phyloP scores from a whole-genome alignment of 2,797 vertebrate species.

The Anniella stebbinsi region DNA sequence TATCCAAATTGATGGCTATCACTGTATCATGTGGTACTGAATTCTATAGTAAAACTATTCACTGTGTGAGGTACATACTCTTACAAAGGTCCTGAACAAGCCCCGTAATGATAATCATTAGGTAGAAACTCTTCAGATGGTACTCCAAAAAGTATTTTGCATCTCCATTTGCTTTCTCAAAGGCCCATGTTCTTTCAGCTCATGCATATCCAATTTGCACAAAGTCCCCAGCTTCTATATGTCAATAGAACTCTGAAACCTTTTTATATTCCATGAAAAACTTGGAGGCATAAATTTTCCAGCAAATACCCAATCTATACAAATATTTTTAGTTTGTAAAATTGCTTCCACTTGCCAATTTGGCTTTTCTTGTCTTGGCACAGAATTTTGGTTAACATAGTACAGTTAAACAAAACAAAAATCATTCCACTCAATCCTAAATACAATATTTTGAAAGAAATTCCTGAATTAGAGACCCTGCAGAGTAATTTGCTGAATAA shows the following conservation, averaged over 20 bases:
- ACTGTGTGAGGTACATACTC: not conserved
- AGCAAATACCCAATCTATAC: not conserved
- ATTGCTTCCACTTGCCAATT: not conserved
- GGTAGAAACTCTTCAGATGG: not conserved
- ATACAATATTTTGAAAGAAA: not conserved
- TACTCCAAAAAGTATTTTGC: not conserved
- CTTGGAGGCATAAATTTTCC: not conserved
- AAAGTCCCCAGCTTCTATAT: not conserved
- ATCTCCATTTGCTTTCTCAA: not conserved
- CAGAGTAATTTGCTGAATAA: not conserved
- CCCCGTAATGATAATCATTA: not conserved
- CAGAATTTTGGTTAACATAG: not conserved
- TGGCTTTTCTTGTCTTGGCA: not conserved
- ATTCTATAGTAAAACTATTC: no score
- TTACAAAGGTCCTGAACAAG: not conserved
- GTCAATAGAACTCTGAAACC: not conserved
- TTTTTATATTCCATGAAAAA: not conserved
- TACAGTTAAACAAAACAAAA: not conserved
- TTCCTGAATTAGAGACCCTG: not conserved
- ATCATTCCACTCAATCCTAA: not conserved
- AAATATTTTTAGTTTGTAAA: not conserved
- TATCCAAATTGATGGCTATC: no score
- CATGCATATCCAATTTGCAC: not conserved
- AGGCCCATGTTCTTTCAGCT: not conserved
- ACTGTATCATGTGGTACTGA: no score